Evolutionary conservation across 2,888 invertebrate species (phyloP), one percentile per base, ranked within the genome.

Genomic region (Raillietiella orientalis): DNA sequence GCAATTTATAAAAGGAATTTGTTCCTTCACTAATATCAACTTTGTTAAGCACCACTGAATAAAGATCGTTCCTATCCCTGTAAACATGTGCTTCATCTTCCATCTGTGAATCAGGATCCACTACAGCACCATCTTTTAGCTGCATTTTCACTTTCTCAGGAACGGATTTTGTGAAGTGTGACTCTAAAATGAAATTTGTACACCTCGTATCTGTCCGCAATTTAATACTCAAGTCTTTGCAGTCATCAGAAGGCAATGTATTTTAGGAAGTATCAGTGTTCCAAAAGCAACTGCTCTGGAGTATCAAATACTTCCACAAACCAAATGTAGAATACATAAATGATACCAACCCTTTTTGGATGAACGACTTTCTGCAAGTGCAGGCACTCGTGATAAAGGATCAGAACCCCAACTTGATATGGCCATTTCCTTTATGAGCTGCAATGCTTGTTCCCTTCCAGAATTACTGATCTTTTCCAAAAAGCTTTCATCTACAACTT

Each of bases 1-100:
- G 93, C 26, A 96, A 38, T 42, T 90, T 93, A 50, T 93, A 96
- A 46, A 55, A 96, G 3, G 82, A 82, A 49, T 96, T 96, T 42
- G 66, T 71, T 35, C 74, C 70, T 2, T 54, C 55, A 33, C 71
- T 66, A 16, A 93, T 58, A 43, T 93, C 84, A 0, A 79, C 77
- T 34, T 65, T 47, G 8, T 71, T 69, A 4, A 93, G 57, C 1
- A 77, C 69, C 15, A 56, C 64, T n/a, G 61, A 67, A 45, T 63
- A 82, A 34, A 66, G 60, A 14, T 54, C 55, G 16, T 56, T 52
- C 4, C 39, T 41, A 6, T 37, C 36, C 17, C 43, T 34, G 43
- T 66, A 67, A 14, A 87, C 71, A 46, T 84, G 82, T 0, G 75
- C 67, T 3, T 45, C 44, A 36, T 72, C 60, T 29, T 63, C 66